These are phyloP conservation scores for Melanargia galathea DNA, from an alignment of 2,888 invertebrate species.

Conservation along the genomic window DNA sequence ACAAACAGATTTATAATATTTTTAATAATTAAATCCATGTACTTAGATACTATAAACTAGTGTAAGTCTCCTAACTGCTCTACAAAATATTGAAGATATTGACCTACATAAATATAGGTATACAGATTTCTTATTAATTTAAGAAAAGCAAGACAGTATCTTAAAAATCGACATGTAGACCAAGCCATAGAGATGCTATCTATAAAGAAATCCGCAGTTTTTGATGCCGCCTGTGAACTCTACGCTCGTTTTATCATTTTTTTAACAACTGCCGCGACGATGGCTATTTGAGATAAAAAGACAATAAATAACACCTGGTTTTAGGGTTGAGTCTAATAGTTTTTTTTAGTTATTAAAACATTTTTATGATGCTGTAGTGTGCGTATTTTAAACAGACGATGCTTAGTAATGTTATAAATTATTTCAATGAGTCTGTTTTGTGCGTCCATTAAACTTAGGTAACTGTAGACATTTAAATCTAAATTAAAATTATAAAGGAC, in stretches of 20 bases:
- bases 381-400: conserved; percentile 12
- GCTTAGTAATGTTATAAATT: conserved; percentile 1
- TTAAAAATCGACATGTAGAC: conserved; percentile 49
- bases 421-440: background rate
- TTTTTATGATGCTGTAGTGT: conserved; percentile 13
- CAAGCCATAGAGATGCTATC: conserved; percentile 71
- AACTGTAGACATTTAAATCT: background rate
- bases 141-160: conserved; percentile 32
- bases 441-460: background rate
- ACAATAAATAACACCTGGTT: conserved; percentile 76
- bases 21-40: no score
- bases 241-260: conserved; percentile 55
- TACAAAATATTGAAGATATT: background rate
- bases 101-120: background rate
- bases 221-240: conserved; percentile 55
- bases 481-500: background rate
- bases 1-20: no score
- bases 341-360: conserved; percentile 25
- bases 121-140: conserved; percentile 15
- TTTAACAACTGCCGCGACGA: conserved; percentile 63
- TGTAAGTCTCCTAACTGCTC: no score
- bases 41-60: no score
- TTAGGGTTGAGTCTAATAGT: conserved; percentile 43
- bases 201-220: conserved; percentile 73
- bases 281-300: conserved; percentile 63